phyloP scores from a whole-genome alignment of 2,888 invertebrate species.

The Aspidiotus rigidus region DNA sequence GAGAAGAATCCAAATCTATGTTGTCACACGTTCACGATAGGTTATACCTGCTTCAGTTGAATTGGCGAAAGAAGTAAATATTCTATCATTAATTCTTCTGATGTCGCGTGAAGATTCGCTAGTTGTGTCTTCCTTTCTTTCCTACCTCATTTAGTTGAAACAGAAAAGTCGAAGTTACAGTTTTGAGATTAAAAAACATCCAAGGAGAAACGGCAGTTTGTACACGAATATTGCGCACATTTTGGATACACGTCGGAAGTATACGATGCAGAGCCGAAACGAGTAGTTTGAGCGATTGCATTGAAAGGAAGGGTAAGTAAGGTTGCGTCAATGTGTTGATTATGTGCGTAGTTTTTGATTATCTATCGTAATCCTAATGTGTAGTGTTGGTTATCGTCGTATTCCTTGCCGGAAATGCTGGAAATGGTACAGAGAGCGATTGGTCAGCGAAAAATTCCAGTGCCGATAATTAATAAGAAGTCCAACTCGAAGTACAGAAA shows the following conservation, averaged over 20 bases:
- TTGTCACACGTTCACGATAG: conserved; percentile 71
- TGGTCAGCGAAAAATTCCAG: conserved; percentile 68
- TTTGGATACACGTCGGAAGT: conserved; percentile 91
- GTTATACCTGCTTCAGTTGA: conserved; percentile 75
- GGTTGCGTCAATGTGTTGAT: too few relatives aligned
- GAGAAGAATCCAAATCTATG: conserved; percentile 73
- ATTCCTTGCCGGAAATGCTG: conserved; percentile 71
- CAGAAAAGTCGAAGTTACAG: conserved; percentile 74
- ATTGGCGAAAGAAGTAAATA: conserved; percentile 66
- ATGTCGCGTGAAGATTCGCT: not conserved
- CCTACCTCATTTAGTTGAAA: conserved; percentile 50
- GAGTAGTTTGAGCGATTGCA: conserved; percentile 90
- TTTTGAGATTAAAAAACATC: conserved; percentile 92
- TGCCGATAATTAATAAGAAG: conserved; percentile 48
- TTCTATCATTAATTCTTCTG: not conserved
- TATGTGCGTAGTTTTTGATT: conserved; percentile 33
- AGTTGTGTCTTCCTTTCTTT: not conserved
- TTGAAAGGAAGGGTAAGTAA: conserved; percentile 58
- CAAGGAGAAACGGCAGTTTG: conserved; percentile 77
- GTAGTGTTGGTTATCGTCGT: conserved; percentile 66
- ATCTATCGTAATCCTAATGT: conserved; percentile 8
- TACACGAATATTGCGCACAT: conserved; percentile 89
- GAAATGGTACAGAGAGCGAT: conserved; percentile 71
- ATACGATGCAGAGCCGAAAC: conserved; percentile 89
- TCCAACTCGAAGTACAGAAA: conserved; percentile 6